Conservation (phyloP, 1,140 invertebrate genomes). For the Bombus terrestris region DNA sequence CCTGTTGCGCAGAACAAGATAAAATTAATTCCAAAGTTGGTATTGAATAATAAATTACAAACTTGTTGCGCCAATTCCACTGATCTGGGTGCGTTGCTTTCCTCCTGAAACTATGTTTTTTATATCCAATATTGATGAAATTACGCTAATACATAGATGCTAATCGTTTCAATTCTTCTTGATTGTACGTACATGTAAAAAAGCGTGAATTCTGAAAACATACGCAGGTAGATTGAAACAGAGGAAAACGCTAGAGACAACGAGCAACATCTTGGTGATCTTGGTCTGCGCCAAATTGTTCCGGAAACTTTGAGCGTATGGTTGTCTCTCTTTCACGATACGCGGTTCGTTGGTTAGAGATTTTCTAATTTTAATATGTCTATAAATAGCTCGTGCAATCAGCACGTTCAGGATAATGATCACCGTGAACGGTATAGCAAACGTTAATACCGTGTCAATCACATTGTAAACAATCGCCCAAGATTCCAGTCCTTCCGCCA, state of each 20-base stretch:
- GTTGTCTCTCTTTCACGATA: slow-evolving; percentile 60
- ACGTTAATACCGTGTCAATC: slow-evolving; percentile 88
- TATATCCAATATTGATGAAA: slow-evolving; percentile 2
- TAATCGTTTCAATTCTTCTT: background rate
- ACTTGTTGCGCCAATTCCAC: slow-evolving; percentile 84
- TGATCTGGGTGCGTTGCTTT: slow-evolving; percentile 56
- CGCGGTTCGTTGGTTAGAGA: slow-evolving; percentile 82
- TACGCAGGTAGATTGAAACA: slow-evolving; percentile 90
- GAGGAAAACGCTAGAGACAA: slow-evolving; percentile 91
- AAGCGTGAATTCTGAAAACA: slow-evolving; percentile 85
- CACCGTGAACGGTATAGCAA: slow-evolving; percentile 87
- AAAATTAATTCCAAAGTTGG: slow-evolving; percentile 94
- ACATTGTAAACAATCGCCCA: slow-evolving; percentile 86
- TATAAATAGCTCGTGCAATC: slow-evolving; percentile 87
- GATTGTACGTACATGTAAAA: slow-evolving; percentile 82
- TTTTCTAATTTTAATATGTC: slow-evolving; percentile 83
- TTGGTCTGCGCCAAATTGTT: slow-evolving; percentile 84
- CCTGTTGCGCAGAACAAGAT: slow-evolving; percentile 92
- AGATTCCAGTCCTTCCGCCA: slow-evolving; percentile 78
- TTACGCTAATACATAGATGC: background rate
- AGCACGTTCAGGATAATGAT: slow-evolving; percentile 89
- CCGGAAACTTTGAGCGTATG: slow-evolving; percentile 68
- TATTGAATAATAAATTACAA: slow-evolving; percentile 87
- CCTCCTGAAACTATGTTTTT: slow-evolving; percentile 49
- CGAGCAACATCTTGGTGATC: slow-evolving; percentile 91